phyloP scores from a whole-genome alignment of 2,113 vertebrate species.

The Sceloporus undulatus region DNA sequence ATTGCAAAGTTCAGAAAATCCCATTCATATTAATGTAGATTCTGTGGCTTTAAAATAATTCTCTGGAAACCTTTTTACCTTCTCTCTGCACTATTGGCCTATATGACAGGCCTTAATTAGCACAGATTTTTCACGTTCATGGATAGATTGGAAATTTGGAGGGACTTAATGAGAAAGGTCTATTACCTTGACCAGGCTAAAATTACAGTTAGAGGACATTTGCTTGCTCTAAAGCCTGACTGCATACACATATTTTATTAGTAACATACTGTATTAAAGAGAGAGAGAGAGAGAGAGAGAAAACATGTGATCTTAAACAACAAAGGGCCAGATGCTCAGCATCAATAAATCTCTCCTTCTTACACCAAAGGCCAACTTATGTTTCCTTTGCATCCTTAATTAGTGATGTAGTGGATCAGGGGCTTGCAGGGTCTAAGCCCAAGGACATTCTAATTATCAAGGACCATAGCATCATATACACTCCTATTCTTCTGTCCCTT shows the following conservation, averaged over 20 bases:
- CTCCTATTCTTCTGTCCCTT: no score
- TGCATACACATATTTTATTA: conserved; percentile 70
- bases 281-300: not conserved
- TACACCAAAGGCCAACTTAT: not conserved
- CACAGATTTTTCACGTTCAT: conserved; percentile 75
- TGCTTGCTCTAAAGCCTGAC: conserved; percentile 50
- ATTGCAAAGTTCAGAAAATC: conserved; percentile 20
- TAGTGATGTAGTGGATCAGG: no score
- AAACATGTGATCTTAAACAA: conserved; percentile 17
- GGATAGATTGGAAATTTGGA: conserved; percentile 76
- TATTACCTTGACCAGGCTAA: conserved; percentile 80
- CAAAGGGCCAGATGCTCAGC: not conserved
- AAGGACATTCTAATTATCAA: no score
- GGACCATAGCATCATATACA: no score
- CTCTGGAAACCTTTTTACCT: conserved; percentile 25
- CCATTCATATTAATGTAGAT: not conserved
- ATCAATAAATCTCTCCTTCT: not conserved
- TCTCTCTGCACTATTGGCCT: conserved; percentile 72
- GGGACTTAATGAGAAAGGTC: conserved; percentile 81
- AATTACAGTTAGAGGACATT: conserved; percentile 77
- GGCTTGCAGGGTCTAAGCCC: no score
- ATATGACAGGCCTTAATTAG: conserved; percentile 75
- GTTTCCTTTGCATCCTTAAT: conserved; percentile 10
- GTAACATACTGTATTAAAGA: conserved; percentile 44
- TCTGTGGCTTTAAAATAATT: conserved; percentile 67